These are phyloP conservation scores for Acropora tenuis DNA, from an alignment of 64 coral and sea anemone genomes.

Conservation along the genomic window DNA sequence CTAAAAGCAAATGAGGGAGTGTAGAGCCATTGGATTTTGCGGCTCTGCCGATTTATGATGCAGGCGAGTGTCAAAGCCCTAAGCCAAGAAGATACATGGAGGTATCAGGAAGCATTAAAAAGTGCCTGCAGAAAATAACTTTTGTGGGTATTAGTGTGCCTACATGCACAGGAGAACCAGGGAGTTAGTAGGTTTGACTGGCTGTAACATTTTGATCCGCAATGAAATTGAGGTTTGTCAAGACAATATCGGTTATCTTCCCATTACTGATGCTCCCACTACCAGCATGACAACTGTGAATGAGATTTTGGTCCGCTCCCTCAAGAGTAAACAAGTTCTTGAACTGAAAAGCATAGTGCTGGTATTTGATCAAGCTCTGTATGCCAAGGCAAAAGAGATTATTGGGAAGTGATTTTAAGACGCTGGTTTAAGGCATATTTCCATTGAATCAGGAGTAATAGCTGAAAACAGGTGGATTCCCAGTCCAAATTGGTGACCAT, in stretches of 20 bases:
- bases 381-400: not conserved
- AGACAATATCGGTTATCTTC: conserved; percentile 9
- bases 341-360: not conserved
- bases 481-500: conserved; percentile 54
- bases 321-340: not conserved
- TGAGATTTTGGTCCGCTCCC: conserved; percentile 2
- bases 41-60: conserved; percentile 8
- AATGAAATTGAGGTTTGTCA: conserved; percentile 3
- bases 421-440: conserved; percentile 53
- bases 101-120: not conserved
- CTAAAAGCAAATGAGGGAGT: not conserved
- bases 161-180: not conserved
- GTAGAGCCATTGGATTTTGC: not conserved
- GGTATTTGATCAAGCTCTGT: no score
- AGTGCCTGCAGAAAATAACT: not conserved
- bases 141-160: conserved; percentile 9
- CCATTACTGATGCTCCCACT: not conserved
- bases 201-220: conserved; percentile 25
- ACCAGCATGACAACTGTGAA: conserved; percentile 6
- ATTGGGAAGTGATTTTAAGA: conserved; percentile 78
- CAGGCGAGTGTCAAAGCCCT: not conserved
- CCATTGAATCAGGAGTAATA: conserved; percentile 55
- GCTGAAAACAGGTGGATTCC: conserved; percentile 71
- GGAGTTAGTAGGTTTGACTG: not conserved
- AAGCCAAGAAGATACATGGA: not conserved